phyloP scores from a whole-genome alignment of 1,140 invertebrate genomes.

The Muscidifurax raptorellus region DNA sequence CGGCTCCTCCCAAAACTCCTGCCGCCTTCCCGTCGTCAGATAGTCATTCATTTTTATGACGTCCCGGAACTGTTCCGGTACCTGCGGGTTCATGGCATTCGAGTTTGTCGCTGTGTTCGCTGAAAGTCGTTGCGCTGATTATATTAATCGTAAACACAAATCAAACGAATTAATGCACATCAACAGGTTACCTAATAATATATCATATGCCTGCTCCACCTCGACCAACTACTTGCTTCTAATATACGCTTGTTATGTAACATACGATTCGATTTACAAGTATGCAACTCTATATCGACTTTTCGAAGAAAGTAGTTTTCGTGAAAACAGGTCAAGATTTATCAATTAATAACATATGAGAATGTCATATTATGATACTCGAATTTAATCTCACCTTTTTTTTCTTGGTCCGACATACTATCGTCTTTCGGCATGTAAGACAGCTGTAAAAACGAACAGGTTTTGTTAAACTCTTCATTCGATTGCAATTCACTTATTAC shows the following conservation, averaged over 20 bases:
- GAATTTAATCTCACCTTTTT: slow-evolving; percentile 69
- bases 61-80: slow-evolving; percentile 81
- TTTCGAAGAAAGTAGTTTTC: slow-evolving; percentile 1
- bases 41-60: slow-evolving; percentile 93
- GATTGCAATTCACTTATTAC: not conserved
- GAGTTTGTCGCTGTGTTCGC: slow-evolving; percentile 66
- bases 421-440: slow-evolving; percentile 72
- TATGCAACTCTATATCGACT: no score
- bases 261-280: no score
- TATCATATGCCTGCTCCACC: not conserved
- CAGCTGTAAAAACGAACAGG: slow-evolving; percentile 59
- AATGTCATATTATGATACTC: not conserved
- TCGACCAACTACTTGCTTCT: not conserved
- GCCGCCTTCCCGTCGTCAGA: slow-evolving; percentile 87
- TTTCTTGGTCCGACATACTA: slow-evolving; percentile 74
- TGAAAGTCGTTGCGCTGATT: slow-evolving; percentile 29
- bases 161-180: not conserved
- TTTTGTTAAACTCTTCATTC: not conserved
- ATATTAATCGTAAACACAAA: not conserved
- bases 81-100: slow-evolving; percentile 69
- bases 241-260: no score
- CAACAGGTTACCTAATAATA: not conserved
- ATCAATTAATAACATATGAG: not conserved
- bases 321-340: not conserved
- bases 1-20: slow-evolving; percentile 94